These are phyloP conservation scores for Crax fasciolata DNA, from an alignment of 2,797 vertebrate species.

Conservation along the genomic window DNA sequence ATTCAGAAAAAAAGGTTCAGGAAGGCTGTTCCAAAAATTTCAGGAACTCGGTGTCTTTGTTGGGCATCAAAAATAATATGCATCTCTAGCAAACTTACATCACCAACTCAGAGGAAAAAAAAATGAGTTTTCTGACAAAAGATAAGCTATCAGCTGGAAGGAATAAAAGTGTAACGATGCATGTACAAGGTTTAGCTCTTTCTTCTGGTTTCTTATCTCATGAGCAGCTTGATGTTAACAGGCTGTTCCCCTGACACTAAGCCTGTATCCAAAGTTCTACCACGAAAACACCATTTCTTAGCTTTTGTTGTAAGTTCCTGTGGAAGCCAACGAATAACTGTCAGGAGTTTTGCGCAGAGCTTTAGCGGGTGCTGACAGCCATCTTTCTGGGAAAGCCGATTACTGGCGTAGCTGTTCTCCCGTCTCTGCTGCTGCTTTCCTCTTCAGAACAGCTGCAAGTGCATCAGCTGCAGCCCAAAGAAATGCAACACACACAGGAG, in stretches of 20 bases:
- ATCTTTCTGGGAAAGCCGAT: fast-evolving
- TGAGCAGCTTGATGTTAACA: background rate
- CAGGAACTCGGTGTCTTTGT: background rate
- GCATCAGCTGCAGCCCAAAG: no score
- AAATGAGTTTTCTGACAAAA: background rate
- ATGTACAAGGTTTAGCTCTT: background rate
- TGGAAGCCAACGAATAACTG: background rate
- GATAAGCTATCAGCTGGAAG: background rate
- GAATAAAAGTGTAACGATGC: fast-evolving
- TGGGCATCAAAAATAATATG: background rate
- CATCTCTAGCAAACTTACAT: background rate
- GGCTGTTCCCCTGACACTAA: background rate
- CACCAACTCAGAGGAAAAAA: background rate
- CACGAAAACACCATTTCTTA: background rate
- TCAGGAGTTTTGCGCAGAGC: background rate
- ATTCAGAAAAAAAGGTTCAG: background rate
- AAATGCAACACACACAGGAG: background rate
- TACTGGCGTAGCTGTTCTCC: background rate
- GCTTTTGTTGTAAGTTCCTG: background rate
- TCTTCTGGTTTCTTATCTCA: background rate
- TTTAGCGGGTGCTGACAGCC: background rate
- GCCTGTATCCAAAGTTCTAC: background rate
- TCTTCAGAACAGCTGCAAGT: background rate
- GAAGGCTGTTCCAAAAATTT: background rate
- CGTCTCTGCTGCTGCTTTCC: background rate